These are phyloP conservation scores for Synanthedon tipuliformis DNA, from an alignment of 2,888 invertebrate species.

Conservation along the genomic window DNA sequence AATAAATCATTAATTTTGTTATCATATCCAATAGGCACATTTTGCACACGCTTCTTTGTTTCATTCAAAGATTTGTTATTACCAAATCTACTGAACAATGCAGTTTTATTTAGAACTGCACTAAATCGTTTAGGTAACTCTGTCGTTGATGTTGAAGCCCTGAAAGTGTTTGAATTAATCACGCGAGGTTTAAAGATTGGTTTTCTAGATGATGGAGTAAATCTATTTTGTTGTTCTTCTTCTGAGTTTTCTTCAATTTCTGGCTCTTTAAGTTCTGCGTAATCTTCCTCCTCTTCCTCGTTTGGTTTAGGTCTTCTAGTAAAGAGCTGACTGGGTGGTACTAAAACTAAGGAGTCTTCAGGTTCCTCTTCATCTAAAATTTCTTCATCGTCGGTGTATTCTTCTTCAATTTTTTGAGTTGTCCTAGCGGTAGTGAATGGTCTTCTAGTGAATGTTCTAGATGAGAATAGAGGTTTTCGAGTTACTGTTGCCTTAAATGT, in stretches of 20 bases:
- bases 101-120: constrained; percentile 38
- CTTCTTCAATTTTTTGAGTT: constrained; percentile 50
- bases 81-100: constrained; percentile 34
- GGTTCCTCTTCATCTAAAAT: constrained; percentile 46
- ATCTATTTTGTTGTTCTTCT: constrained; percentile 9
- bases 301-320: constrained; percentile 44
- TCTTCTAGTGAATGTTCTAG: constrained; percentile 45
- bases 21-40: constrained; percentile 51
- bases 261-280: constrained; percentile 11
- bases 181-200: constrained; percentile 43
- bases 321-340: constrained; percentile 54
- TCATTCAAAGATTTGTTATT: constrained; percentile 35
- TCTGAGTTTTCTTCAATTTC: constrained; percentile 12
- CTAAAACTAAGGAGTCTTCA: constrained; percentile 49
- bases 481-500: constrained; percentile 34
- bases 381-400: constrained; percentile 32
- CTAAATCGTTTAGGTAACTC: constrained; percentile 38
- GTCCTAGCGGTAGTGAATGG: constrained; percentile 53
- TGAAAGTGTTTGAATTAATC: constrained; percentile 54
- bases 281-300: constrained; percentile 10
- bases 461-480: constrained; percentile 39
- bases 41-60: constrained; percentile 51
- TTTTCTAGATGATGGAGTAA: constrained; percentile 35
- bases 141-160: constrained; percentile 52
- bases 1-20: constrained; percentile 15